Percentiles rank a stretch among this genome's conserved stretches.
phyloP scores from a whole-genome alignment of 2,797 vertebrate species.

The Ambastaia sidthimunki region DNA sequence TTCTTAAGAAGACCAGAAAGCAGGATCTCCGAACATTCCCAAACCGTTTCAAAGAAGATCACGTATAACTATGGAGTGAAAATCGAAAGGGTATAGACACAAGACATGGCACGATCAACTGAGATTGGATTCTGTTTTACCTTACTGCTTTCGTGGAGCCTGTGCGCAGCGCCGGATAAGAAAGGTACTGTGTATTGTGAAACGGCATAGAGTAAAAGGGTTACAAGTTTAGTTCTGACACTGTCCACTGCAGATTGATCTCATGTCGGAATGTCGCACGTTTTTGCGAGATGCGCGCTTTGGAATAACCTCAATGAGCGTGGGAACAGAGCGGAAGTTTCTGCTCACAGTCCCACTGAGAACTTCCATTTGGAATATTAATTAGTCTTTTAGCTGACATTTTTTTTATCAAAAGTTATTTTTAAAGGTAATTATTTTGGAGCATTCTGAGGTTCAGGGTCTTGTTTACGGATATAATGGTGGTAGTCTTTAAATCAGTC shows the following conservation, averaged over 20 bases:
- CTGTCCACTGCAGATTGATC: not conserved
- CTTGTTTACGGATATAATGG: not conserved
- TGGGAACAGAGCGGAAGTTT: slow-evolving; percentile 47
- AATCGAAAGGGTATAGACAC: slow-evolving; percentile 22
- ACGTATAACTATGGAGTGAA: slow-evolving; percentile 69
- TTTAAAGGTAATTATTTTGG: not conserved
- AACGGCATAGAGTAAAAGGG: slow-evolving; percentile 4
- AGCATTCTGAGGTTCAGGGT: not conserved
- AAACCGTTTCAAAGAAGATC: not conserved
- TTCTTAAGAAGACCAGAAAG: not conserved
- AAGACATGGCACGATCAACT: slow-evolving; percentile 69
- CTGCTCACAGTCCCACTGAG: slow-evolving; percentile 19
- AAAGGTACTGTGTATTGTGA: slow-evolving; percentile 72
- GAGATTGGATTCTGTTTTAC: slow-evolving; percentile 70
- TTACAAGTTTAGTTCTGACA: not conserved
- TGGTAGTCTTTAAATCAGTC: not conserved
- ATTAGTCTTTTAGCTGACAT: not conserved
- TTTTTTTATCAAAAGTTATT: not conserved
- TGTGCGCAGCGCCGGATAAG: slow-evolving; percentile 69
- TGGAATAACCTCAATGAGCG: not conserved
- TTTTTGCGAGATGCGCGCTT: slow-evolving; percentile 25
- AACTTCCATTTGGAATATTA: not conserved
- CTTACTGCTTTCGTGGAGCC: slow-evolving; percentile 67
- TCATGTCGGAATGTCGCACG: slow-evolving; percentile 16
- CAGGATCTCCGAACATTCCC: slow-evolving; percentile 3